phyloP scores from a whole-genome alignment of 2,888 invertebrate genomes.

The Aethes cnicana region DNA sequence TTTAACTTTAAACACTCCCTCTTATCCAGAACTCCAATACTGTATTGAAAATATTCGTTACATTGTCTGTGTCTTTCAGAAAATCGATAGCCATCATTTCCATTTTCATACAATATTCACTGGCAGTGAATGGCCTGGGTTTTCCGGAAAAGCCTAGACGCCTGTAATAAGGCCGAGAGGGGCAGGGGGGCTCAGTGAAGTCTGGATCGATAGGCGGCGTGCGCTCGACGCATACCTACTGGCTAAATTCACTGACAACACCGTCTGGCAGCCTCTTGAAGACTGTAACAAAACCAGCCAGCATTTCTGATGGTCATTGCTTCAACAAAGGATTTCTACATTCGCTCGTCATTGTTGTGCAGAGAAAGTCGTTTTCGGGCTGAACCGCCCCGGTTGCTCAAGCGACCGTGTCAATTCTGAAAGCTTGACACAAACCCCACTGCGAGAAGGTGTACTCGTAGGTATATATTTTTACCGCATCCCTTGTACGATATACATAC shows the following conservation, averaged over 20 bases:
- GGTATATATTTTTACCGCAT: background rate
- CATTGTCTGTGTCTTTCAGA: too few relatives aligned
- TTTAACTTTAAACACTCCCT: too few relatives aligned
- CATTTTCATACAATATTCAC: slow-evolving; percentile 23
- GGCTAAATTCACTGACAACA: too few relatives aligned
- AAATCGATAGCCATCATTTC: slow-evolving; percentile 14
- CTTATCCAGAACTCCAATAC: too few relatives aligned
- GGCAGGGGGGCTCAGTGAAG: slow-evolving; percentile 35
- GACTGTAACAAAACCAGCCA: background rate
- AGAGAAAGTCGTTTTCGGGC: slow-evolving; percentile 26
- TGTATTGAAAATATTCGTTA: too few relatives aligned
- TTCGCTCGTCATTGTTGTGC: slow-evolving; percentile 8
- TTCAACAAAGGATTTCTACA: background rate
- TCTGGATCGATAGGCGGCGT: slow-evolving; percentile 25
- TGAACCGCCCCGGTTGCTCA: slow-evolving; percentile 7
- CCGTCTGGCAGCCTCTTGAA: too few relatives aligned
- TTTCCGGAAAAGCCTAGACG: slow-evolving; percentile 55
- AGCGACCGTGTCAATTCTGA: slow-evolving; percentile 18
- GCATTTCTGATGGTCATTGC: too few relatives aligned
- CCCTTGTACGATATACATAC: background rate
- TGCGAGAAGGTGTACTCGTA: background rate
- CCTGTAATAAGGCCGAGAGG: slow-evolving; percentile 48
- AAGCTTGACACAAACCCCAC: background rate
- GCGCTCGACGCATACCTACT: slow-evolving; percentile 25
- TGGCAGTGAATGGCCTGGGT: slow-evolving; percentile 35